Base-by-base conservation (phyloP, 2,113 vertebrate species). In the Plecturocebus donacophilus region DNA sequence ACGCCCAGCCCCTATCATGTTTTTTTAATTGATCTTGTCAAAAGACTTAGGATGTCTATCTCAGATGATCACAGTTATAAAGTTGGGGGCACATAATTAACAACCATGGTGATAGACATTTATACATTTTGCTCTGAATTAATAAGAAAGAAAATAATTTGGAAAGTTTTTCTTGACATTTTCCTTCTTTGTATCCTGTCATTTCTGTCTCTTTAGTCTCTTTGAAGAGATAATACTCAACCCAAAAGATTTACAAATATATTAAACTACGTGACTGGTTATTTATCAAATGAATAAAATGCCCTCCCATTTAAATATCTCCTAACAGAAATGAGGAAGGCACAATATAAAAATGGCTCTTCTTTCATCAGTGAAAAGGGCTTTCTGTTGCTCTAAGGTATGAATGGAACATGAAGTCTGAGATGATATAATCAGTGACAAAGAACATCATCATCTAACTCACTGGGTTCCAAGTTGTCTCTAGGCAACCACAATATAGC, bases 401-500 rank as follows among this genome's bases (percentile, higher is more conserved):
- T 64, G 68, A 35, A 23, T 27, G n/a, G 52, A 52, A 25, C 42
- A n/a, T 3, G 10, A 77, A 1, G n/a, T 75, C n/a, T 35, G 32
- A 56, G 70, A 45, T 83, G 88, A 75, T 38, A 12, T 25, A 14
- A 90, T 87, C 23, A 5, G 3, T 91, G 61, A 87, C 68, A n/a
- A 75, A 83, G 58, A 91, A 6, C 35, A 66, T 45, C 75, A n/a
- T 73, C 54, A 61, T 68, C 42, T 12, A 56, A 5, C 47, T 56
- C 47, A 0, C 30, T 8, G 14, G 25, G 54, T 97, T 79, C 66
- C 45, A 54, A 10, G 4, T 42, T 66, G 89, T 94, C 71, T 90
- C 88, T 12, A 89, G 71, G 89, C 87, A 95, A 92, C 70, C 42
- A 47, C 90, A 75, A 14, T 82, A 12, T 32, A 91, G 64, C 79